Percentiles rank a stretch among this genome's conserved stretches.
Evolutionary conservation across 2,113 vertebrate species (phyloP).

Genomic region (Pollimyrus isidori): DNA sequence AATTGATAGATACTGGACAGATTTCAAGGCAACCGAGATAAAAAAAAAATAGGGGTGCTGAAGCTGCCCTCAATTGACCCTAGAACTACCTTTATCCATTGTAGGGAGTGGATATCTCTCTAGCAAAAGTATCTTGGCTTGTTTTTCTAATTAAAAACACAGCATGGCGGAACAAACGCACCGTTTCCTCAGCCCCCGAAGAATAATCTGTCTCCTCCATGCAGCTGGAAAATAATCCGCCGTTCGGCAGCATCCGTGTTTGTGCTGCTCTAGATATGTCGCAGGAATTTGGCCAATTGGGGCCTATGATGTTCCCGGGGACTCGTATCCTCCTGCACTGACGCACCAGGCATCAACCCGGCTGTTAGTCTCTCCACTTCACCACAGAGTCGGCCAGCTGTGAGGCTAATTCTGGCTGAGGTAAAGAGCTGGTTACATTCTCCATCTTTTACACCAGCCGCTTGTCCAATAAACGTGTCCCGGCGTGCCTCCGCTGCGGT

Average conservation of each 20-base stretch:
- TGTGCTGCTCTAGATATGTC: conserved; percentile 16
- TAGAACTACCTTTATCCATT: background rate
- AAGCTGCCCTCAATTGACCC: background rate
- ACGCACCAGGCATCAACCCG: background rate
- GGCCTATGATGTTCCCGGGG: background rate
- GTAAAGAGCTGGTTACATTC: background rate
- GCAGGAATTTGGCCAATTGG: background rate
- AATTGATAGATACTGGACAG: background rate
- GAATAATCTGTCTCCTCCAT: background rate
- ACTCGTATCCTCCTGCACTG: background rate
- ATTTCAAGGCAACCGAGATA: background rate
- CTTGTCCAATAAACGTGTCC: background rate
- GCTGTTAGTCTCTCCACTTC: background rate
- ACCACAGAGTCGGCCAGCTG: background rate
- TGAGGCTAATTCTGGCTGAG: background rate
- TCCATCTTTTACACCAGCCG: background rate
- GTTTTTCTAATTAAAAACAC: background rate
- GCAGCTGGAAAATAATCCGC: background rate
- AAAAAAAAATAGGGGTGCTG: background rate
- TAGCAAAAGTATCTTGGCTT: background rate
- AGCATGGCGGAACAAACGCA: background rate
- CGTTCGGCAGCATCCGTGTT: background rate
- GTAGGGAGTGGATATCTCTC: background rate
- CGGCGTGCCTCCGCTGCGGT: background rate
- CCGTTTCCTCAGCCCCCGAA: background rate